phyloP scores from a whole-genome alignment of 2,888 invertebrate genomes.

The Tetragonula carbonaria region DNA sequence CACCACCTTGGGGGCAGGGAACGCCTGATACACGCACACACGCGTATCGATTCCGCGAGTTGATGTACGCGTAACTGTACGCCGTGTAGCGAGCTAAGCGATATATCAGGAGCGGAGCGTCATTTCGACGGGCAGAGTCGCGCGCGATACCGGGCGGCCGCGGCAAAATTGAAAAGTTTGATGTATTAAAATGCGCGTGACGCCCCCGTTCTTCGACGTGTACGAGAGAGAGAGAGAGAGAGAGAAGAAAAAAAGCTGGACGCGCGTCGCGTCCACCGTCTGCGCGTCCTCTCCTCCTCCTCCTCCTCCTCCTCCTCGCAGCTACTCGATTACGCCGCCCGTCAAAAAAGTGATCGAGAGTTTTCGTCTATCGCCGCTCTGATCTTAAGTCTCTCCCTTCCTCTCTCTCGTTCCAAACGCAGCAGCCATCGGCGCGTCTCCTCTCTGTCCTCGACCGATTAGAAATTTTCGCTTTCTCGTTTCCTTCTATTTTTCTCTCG shows the following conservation, averaged over 20 bases:
- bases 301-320: background rate
- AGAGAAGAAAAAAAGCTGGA: conserved; percentile 28
- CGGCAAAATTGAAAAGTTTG: conserved; percentile 81
- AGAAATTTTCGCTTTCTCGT: too few relatives aligned
- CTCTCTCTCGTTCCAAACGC: background rate
- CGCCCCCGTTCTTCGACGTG: conserved; percentile 42
- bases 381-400: conserved; percentile 49
- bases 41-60: conserved; percentile 74
- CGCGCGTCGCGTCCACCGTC: conserved; percentile 17
- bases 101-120: conserved; percentile 77
- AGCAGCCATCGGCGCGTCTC: background rate
- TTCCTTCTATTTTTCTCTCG: too few relatives aligned
- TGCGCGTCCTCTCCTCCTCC: background rate
- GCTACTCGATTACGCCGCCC: conserved; percentile 66
- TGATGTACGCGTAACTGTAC: conserved; percentile 75
- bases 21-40: conserved; percentile 22
- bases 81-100: conserved; percentile 71
- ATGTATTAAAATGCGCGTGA: conserved; percentile 79
- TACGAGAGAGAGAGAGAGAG: background rate
- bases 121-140: conserved; percentile 67
- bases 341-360: conserved; percentile 66
- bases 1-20: too few relatives aligned
- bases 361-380: conserved; percentile 41
- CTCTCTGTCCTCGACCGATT: too few relatives aligned
- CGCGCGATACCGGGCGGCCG: conserved; percentile 57